Percentiles rank a stretch among this genome's conserved stretches.
phyloP scores from a whole-genome alignment of 2,113 vertebrate species.

The Petroica traversi region DNA sequence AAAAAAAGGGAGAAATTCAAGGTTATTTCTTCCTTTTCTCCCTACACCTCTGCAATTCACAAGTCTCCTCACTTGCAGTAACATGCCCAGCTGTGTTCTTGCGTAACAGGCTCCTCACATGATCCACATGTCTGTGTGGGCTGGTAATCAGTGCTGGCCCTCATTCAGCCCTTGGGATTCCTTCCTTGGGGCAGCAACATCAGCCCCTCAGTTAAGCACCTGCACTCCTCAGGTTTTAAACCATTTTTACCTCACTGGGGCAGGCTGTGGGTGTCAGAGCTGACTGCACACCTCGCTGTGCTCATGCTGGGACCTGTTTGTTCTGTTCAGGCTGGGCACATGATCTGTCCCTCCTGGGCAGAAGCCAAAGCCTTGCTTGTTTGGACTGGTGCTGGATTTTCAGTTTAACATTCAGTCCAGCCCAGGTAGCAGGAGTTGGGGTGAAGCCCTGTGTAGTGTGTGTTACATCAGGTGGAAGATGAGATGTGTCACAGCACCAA shows the following conservation, averaged over 20 bases:
- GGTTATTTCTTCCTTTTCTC: not conserved
- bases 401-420: not conserved
- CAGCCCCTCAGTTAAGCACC: not conserved
- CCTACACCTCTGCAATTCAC: not conserved
- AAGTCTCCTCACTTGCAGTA: not conserved
- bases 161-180: not conserved
- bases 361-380: not conserved
- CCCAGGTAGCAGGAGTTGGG: not conserved
- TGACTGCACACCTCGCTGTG: fast-evolving
- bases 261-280: not conserved
- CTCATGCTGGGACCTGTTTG: not conserved
- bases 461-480: not conserved
- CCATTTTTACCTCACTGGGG: not conserved
- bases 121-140: not conserved
- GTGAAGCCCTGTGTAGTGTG: not conserved
- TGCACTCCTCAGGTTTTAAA: not conserved
- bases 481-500: not conserved
- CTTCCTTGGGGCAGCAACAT: not conserved
- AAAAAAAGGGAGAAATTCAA: not conserved
- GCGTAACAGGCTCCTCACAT: not conserved
- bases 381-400: not conserved
- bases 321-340: not conserved
- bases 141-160: not conserved
- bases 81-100: not conserved
- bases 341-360: not conserved